Conservation (phyloP, 2,888 invertebrate species). For the Steinernema scapterisci region DNA sequence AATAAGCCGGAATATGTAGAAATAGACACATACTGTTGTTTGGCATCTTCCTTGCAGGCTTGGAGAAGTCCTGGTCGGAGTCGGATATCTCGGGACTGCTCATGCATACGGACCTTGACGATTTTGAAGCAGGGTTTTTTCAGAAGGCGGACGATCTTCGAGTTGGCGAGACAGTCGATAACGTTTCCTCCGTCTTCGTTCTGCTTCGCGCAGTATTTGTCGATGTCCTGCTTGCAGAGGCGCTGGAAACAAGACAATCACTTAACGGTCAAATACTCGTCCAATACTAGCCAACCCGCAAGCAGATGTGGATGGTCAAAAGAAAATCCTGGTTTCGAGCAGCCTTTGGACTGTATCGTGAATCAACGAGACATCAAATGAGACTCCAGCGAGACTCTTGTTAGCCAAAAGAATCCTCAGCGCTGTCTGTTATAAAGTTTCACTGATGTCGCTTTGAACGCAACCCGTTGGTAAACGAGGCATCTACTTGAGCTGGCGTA, state of each 20-base stretch:
- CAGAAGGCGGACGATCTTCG: conserved; percentile 61
- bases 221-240: conserved; percentile 76
- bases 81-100: conserved; percentile 76
- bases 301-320: no score
- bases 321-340: no score
- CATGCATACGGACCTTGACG: conserved; percentile 61
- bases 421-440: no score
- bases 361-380: no score
- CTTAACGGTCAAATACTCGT: neutral
- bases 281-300: no score
- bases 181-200: conserved; percentile 55
- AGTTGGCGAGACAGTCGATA: conserved; percentile 62
- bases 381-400: no score
- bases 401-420: no score
- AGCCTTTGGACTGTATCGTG: no score
- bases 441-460: no score
- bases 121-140: conserved; percentile 57
- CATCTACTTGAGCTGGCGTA: no score
- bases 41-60: conserved; percentile 76
- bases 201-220: conserved; percentile 54
- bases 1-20: neutral
- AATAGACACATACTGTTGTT: conserved; percentile 66
- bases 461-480: no score
- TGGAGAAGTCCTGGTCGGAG: conserved; percentile 84
- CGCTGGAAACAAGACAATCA: conserved; percentile 68